These are phyloP conservation scores for Aeoliscus strigatus DNA, from an alignment of 2,797 vertebrate species.

Conservation along the genomic window DNA sequence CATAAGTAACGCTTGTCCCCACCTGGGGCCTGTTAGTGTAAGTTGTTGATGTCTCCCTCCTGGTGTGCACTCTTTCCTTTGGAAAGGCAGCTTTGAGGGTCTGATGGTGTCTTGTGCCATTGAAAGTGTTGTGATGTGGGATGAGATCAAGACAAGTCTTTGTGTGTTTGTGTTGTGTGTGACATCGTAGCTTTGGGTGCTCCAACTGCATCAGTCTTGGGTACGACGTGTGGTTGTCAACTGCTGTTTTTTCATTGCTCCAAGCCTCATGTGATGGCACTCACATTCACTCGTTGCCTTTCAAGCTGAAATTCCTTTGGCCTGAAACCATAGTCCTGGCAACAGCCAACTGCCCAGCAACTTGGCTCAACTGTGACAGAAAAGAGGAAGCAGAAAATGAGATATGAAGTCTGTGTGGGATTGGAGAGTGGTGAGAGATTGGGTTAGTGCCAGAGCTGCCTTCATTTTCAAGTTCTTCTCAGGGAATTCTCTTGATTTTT, in stretches of 20 bases:
- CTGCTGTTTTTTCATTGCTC: slow-evolving; percentile 27
- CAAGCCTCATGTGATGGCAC: slow-evolving; percentile 51
- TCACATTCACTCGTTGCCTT: slow-evolving; percentile 56
- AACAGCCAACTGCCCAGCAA: slow-evolving; percentile 53
- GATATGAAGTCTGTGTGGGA: slow-evolving; percentile 39
- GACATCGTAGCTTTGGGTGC: slow-evolving; percentile 38
- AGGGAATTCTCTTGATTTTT: slow-evolving; percentile 9
- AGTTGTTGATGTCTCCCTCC: slow-evolving; percentile 16
- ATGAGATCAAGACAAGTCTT: slow-evolving; percentile 34
- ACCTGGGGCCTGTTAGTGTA: slow-evolving; percentile 19
- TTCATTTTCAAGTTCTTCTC: slow-evolving; percentile 23
- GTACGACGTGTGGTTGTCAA: slow-evolving; percentile 46
- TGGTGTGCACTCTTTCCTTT: slow-evolving; percentile 19
- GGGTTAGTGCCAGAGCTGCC: slow-evolving; percentile 6
- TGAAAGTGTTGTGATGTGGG: slow-evolving; percentile 23
- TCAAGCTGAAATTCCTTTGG: slow-evolving; percentile 64
- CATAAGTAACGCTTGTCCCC: too few species aligned
- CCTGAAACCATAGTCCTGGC: slow-evolving; percentile 53
- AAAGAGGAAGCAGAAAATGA: slow-evolving; percentile 55
- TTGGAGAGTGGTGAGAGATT: too few species aligned
- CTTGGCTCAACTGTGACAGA: slow-evolving; percentile 39
- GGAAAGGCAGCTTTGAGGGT: slow-evolving; percentile 22
- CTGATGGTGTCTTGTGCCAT: slow-evolving; percentile 24
- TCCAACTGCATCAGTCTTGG: slow-evolving; percentile 26
- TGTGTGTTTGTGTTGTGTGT: slow-evolving; percentile 19